Evolutionary conservation across 1,140 invertebrate species (phyloP), one percentile per base, ranked within the genome.

Genomic region (Hetaerina americana): DNA sequence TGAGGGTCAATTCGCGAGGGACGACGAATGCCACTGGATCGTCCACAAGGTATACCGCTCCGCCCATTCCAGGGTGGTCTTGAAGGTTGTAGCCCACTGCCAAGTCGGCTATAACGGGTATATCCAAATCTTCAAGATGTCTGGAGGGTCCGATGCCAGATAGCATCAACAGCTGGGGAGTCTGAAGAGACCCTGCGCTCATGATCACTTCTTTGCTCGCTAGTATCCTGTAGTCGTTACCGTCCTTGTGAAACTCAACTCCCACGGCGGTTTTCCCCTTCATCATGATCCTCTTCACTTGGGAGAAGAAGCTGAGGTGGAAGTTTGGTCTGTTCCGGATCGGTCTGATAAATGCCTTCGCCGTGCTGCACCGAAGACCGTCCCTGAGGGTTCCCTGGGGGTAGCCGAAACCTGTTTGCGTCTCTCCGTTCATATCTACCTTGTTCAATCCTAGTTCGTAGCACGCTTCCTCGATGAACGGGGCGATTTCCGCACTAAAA

Each of bases 141-240:
- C 82, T 78, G 25, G 76, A 79, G 70, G 86, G 84, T 0, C 86
- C 87, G 27, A 87, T 80, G 10, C 87, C 87, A 1, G 84, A 85
- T 5, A 87, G 78, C 84, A 87, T 84, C 5, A 88, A 78, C 6
- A 88, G 75, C 76, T 88, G 86, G n/a, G 86, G 84, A 24, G 84
- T 82, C 76, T 87, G 86, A 68, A 88, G 80, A 6, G 85, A 79
- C 5, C 87, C 87, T 26, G 81, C 84, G 70, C 82, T 83, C 18
- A 88, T 72, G 71, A 88, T 85, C 5, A 87, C 81, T 76, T 87
- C 86, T 72, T 79, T 80, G n/a, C 74, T 79, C 0, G 78, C 80
- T 1, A 77, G 75, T 0, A 75, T 72, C 2, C 80, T 82, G 26
- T 73, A 73, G 18, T 8, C 80, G 81, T 10, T 66, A 73, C 26